These are phyloP conservation scores for Hemistola chrysoprasaria DNA, from an alignment of 2,888 invertebrate genomes.

Conservation along the genomic window DNA sequence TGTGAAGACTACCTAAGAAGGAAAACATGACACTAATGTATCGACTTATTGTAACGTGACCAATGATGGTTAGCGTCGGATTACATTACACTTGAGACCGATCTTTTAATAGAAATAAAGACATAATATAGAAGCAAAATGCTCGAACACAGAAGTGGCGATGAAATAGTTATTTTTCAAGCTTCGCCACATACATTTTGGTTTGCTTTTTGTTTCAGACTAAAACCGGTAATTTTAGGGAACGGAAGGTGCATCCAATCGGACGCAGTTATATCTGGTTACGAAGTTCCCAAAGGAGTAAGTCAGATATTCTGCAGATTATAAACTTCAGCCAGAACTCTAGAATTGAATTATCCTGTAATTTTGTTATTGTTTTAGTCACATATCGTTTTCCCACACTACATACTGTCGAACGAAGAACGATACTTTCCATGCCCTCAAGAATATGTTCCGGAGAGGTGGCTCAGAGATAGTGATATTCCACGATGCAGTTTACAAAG, in stretches of 20 bases:
- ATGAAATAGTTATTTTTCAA: too few relatives aligned
- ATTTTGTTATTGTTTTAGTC: slow-evolving; percentile 87
- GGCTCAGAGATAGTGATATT: slow-evolving; percentile 83
- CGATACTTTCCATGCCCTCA: slow-evolving; percentile 88
- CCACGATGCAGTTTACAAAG: slow-evolving; percentile 3
- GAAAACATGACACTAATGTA: slow-evolving; percentile 38
- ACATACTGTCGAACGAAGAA: slow-evolving; percentile 87
- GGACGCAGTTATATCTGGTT: slow-evolving; percentile 89
- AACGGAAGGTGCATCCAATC: slow-evolving; percentile 89
- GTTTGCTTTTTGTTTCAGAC: slow-evolving; percentile 66
- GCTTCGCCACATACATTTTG: not conserved
- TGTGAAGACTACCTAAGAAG: slow-evolving; percentile 4
- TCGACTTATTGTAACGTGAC: slow-evolving; percentile 42
- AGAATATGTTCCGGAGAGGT: slow-evolving; percentile 88
- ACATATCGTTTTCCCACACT: slow-evolving; percentile 90
- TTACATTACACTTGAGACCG: slow-evolving; percentile 43
- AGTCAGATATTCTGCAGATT: too few relatives aligned
- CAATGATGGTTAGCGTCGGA: slow-evolving; percentile 43
- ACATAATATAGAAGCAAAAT: too few relatives aligned
- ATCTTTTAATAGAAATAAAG: slow-evolving; percentile 1
- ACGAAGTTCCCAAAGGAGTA: slow-evolving; percentile 91
- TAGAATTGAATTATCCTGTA: too few relatives aligned
- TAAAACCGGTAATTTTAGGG: slow-evolving; percentile 91
- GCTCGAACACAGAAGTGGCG: too few relatives aligned
- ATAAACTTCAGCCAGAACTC: too few relatives aligned